These are phyloP conservation scores for Sipunculus nudus DNA, from an alignment of 2,888 invertebrate species.

Conservation along the genomic window DNA sequence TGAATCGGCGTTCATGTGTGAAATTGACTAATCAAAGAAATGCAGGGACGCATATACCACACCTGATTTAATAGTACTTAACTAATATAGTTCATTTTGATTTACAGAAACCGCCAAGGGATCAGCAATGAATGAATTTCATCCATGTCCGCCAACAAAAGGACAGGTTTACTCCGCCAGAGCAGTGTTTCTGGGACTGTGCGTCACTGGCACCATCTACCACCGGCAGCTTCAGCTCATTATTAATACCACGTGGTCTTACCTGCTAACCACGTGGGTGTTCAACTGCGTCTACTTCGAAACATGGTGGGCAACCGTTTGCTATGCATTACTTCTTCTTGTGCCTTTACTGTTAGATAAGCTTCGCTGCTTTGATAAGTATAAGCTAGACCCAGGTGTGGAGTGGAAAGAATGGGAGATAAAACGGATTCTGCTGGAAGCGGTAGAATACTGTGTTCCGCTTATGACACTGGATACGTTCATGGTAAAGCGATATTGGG, in stretches of 20 bases:
- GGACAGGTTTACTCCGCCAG: too few species aligned
- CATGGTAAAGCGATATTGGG: slow-evolving; percentile 51
- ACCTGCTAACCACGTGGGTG: slow-evolving; percentile 34
- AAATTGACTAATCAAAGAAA: too few species aligned
- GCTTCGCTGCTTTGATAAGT: slow-evolving; percentile 43
- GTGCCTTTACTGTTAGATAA: slow-evolving; percentile 42
- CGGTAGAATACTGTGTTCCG: slow-evolving; percentile 46
- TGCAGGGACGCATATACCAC: too few species aligned
- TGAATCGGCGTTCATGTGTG: too few species aligned
- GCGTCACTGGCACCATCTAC: too few species aligned
- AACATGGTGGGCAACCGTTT: slow-evolving; percentile 48
- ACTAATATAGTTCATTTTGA: too few species aligned
- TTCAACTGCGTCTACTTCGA: slow-evolving; percentile 58
- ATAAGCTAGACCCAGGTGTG: slow-evolving; percentile 47
- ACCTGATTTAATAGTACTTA: too few species aligned
- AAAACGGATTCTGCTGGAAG: slow-evolving; percentile 33
- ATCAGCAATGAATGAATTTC: too few species aligned
- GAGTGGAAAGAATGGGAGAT: slow-evolving; percentile 35
- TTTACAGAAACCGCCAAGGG: too few species aligned
- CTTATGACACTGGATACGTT: slow-evolving; percentile 52
- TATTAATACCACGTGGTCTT: slow-evolving; percentile 37
- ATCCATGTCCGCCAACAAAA: too few species aligned
- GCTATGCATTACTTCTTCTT: slow-evolving; percentile 43
- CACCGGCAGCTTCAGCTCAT: slow-evolving; percentile 18
- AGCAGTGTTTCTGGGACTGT: too few species aligned